Percentiles rank a stretch among this genome's conserved stretches.
Conservation (phyloP, 2,888 invertebrate genomes). For the Nomada goodeniana region DNA sequence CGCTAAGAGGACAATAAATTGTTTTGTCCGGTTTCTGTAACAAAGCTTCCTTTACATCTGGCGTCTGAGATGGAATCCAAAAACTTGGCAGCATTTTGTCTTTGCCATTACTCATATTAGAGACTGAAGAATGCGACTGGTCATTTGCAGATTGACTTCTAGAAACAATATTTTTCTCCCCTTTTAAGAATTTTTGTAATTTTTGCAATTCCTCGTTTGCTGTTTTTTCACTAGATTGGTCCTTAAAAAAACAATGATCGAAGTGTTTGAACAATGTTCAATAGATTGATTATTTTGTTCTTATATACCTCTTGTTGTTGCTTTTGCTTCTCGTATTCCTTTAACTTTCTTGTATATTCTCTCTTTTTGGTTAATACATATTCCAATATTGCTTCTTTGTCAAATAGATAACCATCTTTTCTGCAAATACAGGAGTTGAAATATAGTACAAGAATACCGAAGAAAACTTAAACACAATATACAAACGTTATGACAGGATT, state of each 20-base stretch:
- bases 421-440: constrained; percentile 78
- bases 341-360: constrained; percentile 94
- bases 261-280: background rate
- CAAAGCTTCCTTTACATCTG: constrained; percentile 90
- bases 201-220: constrained; percentile 91
- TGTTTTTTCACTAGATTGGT: constrained; percentile 89
- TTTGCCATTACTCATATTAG: constrained; percentile 92
- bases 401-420: constrained; percentile 96
- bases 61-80: constrained; percentile 98
- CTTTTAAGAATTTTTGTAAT: constrained; percentile 91
- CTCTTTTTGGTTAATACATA: constrained; percentile 97
- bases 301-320: constrained; percentile 88
- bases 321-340: constrained; percentile 96
- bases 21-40: constrained; percentile 91
- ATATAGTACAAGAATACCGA: background rate
- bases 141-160: constrained; percentile 52
- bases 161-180: constrained; percentile 91
- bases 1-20: constrained; percentile 93
- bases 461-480: background rate
- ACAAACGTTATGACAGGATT: constrained; percentile 95
- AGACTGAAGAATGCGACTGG: constrained; percentile 86
- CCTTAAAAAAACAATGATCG: constrained; percentile 71
- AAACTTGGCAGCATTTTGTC: constrained; percentile 96
- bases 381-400: constrained; percentile 98
- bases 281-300: background rate